Conservation (phyloP, 2,113 vertebrate species). For the Myrmophylax atrothorax region DNA sequence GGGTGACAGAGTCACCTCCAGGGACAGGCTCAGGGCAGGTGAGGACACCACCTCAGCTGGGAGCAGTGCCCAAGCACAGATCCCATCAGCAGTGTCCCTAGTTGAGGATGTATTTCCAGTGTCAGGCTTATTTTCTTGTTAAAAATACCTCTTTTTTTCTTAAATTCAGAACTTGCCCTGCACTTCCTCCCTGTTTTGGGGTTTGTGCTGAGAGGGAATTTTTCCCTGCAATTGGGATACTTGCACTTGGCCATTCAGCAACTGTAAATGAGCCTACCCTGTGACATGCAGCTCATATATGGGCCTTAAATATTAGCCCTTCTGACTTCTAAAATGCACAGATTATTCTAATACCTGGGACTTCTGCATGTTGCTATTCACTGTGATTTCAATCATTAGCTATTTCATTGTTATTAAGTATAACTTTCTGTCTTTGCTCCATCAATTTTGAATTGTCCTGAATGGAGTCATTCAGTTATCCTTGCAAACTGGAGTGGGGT, state of each 20-base stretch:
- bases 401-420: neutral
- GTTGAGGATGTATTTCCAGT: neutral
- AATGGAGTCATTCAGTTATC: neutral
- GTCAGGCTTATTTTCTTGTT: neutral
- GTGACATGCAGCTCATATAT: neutral
- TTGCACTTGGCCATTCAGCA: neutral
- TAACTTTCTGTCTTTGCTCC: neutral
- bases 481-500: neutral
- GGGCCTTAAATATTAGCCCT: neutral
- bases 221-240: accelerated
- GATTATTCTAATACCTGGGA: neutral
- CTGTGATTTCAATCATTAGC: neutral
- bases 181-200: neutral
- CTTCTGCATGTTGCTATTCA: neutral
- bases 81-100: neutral
- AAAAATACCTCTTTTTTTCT: neutral
- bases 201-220: neutral
- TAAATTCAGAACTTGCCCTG: neutral
- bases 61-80: neutral
- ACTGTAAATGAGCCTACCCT: neutral
- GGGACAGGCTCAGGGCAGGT: neutral
- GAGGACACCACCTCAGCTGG: neutral
- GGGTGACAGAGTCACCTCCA: neutral
- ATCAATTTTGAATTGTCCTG: neutral
- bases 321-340: neutral